phyloP scores from a whole-genome alignment of 2,113 vertebrate species.

The Tursiops truncatus region DNA sequence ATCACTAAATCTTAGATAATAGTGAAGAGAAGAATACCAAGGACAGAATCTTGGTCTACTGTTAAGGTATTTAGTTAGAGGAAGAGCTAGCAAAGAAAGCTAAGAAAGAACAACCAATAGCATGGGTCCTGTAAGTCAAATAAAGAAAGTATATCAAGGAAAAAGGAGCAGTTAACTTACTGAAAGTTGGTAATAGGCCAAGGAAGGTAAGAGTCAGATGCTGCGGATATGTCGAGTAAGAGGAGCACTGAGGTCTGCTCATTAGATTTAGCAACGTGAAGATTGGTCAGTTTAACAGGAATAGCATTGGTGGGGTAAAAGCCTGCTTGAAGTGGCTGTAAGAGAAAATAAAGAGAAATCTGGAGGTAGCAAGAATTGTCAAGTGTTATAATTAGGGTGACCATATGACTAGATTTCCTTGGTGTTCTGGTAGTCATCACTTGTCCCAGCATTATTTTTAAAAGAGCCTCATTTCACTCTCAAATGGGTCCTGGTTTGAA shows the following conservation, averaged over 20 bases:
- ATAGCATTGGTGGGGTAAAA: neutral
- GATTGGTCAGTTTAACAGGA: neutral
- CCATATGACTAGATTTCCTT: neutral
- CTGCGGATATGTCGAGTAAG: neutral
- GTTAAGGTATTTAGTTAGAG: neutral
- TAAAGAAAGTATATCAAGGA: neutral
- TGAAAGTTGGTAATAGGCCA: neutral
- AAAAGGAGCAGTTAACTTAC: neutral
- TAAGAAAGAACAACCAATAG: neutral
- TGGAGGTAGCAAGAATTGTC: neutral
- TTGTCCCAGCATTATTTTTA: neutral
- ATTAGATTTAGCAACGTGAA: neutral
- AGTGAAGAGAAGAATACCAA: neutral
- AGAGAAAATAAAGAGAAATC: slow-evolving; percentile 4
- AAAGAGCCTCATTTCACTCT: neutral
- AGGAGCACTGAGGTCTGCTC: neutral
- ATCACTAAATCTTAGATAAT: neutral
- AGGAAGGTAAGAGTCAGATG: neutral
- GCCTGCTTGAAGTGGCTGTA: neutral
- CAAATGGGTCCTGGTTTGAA: neutral
- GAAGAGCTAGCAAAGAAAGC: neutral
- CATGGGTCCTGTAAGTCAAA: neutral
- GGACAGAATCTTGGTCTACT: neutral
- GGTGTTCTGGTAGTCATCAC: neutral
- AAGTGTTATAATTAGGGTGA: neutral